Conservation (phyloP, 2,797 vertebrate species). For the Agapornis canus region DNA sequence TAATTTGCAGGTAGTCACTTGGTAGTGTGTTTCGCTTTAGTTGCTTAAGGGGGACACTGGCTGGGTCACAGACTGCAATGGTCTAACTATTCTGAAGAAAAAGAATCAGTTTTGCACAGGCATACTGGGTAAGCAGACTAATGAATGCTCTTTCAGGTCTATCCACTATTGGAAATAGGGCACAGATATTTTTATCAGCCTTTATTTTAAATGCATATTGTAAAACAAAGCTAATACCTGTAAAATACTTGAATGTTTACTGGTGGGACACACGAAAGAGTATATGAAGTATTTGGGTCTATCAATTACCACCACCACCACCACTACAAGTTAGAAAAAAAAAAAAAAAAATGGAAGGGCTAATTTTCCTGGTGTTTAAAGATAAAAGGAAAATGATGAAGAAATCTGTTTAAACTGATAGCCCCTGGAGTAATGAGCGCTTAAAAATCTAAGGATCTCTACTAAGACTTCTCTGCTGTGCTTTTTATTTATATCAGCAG, state of each 20-base stretch:
- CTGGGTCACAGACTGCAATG: background rate
- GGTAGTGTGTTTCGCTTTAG: background rate
- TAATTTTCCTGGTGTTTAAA: background rate
- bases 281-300: background rate
- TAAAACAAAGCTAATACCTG: background rate
- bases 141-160: background rate
- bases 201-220: background rate
- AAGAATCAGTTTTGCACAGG: background rate
- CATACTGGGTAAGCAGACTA: background rate
- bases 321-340: background rate
- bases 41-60: background rate
- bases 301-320: background rate
- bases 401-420: background rate
- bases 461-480: background rate
- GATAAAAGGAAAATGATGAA: background rate
- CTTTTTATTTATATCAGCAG: conserved; percentile 40
- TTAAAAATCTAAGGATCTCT: background rate
- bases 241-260: background rate
- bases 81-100: background rate
- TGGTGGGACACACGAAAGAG: background rate
- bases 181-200: background rate
- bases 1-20: background rate
- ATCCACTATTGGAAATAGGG: background rate
- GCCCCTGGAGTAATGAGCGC: background rate
- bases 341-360: too few species aligned